Percentiles rank a stretch among this genome's conserved stretches.
Evolutionary conservation across 2,113 vertebrate species (phyloP).

Genomic region (Chaetops frenatus): DNA sequence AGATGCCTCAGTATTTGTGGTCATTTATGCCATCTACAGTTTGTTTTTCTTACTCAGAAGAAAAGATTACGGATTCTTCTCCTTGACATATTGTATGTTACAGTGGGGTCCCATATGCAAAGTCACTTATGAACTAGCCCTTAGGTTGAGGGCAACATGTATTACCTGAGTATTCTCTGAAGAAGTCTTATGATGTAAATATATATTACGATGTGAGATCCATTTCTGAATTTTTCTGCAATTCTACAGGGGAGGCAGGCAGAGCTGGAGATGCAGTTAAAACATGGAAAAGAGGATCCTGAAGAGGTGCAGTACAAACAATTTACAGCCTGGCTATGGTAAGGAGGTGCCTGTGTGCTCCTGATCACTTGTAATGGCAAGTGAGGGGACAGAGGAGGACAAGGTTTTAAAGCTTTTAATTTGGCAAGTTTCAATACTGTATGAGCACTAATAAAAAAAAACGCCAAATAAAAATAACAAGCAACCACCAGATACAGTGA

Average conservation of each 20-base stretch:
- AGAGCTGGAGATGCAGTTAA: constrained; percentile 89
- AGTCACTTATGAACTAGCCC: not conserved
- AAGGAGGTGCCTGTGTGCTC: constrained; percentile 23
- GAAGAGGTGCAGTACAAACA: constrained; percentile 86
- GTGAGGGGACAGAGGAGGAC: not conserved
- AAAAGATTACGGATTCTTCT: not conserved
- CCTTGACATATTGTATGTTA: not conserved
- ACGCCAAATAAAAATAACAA: not conserved
- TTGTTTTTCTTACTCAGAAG: not conserved
- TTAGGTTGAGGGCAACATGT: not conserved
- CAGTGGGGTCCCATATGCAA: not conserved
- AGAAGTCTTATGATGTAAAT: not conserved
- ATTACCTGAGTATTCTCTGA: not conserved
- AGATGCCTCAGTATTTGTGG: not conserved
- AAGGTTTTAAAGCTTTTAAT: not conserved
- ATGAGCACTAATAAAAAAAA: not conserved
- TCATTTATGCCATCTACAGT: not conserved
- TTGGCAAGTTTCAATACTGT: not conserved
- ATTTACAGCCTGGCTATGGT: constrained; percentile 93
- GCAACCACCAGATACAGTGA: not conserved
- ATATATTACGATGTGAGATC: not conserved
- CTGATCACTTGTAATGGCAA: not conserved
- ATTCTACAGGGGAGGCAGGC: constrained; percentile 83
- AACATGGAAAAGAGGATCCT: constrained; percentile 80
- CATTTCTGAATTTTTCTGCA: not conserved